A percentile compares a stretch with the other conserved stretches of the same genome.
These are phyloP conservation scores for Paratilapia polleni DNA, from an alignment of 2,113 vertebrate genomes.

Conservation along the genomic window DNA sequence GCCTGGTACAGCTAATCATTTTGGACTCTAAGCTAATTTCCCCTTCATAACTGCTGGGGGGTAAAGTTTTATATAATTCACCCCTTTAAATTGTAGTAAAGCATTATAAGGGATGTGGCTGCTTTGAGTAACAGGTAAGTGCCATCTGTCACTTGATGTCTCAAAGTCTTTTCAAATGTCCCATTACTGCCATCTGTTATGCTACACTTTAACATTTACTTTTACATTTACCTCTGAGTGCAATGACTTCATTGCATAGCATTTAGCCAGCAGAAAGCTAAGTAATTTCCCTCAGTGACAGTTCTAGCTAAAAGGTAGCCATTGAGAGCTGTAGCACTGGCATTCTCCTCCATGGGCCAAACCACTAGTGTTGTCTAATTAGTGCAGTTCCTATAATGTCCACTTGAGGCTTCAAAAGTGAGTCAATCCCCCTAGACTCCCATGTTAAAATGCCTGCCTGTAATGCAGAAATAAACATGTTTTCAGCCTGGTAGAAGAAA, in stretches of 20 bases:
- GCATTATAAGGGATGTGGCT: not conserved
- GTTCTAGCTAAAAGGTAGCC: not conserved
- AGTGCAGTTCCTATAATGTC: not conserved
- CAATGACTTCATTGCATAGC: fast-evolving
- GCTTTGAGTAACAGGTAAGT: not conserved
- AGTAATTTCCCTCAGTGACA: not conserved
- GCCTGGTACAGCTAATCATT: not conserved
- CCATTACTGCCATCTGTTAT: not conserved
- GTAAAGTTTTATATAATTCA: no score
- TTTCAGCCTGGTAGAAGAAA: not conserved
- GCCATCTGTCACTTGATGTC: not conserved
- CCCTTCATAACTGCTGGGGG: not conserved
- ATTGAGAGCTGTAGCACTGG: not conserved
- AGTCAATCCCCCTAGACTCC: not conserved
- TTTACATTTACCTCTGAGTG: not conserved
- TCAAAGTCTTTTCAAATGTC: not conserved
- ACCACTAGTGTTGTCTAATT: not conserved
- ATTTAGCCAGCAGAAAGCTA: not conserved
- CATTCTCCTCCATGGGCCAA: fast-evolving
- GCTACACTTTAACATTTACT: not conserved
- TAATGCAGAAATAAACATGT: not conserved
- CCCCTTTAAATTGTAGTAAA: not conserved
- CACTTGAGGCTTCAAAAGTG: not conserved
- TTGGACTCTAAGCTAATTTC: fast-evolving
- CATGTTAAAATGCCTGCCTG: fast-evolving